Percentiles rank a stretch among this genome's conserved stretches.
Evolutionary conservation across 1,140 invertebrate genomes (phyloP).

Genomic region (Gonioctena quinquepunctata): DNA sequence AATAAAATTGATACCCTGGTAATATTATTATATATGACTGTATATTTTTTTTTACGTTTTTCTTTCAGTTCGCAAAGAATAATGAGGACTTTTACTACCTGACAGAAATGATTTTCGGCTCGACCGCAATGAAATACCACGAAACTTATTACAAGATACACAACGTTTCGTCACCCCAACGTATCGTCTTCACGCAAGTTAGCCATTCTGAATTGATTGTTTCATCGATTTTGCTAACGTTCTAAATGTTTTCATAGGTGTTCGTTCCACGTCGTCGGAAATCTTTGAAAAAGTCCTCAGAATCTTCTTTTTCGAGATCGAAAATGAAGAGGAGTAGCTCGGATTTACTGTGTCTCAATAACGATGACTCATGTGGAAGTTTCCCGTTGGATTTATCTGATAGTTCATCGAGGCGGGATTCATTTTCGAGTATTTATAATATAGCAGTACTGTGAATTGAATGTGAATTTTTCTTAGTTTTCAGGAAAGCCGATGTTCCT

Average conservation of each 20-base stretch:
- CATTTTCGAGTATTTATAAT: background rate
- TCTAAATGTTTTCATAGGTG: background rate
- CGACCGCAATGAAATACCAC: constrained; percentile 82
- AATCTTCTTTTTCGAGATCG: background rate
- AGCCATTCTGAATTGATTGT: constrained; percentile 54
- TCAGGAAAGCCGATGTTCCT: background rate
- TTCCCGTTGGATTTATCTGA: background rate
- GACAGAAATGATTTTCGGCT: constrained; percentile 89
- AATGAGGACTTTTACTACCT: constrained; percentile 72
- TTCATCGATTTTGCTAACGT: background rate
- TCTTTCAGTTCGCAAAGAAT: constrained; percentile 63
- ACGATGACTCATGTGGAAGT: background rate
- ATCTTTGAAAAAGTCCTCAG: background rate
- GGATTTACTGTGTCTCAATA: background rate
- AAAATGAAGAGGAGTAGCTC: background rate
- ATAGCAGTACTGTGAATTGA: background rate
- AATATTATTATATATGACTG: background rate
- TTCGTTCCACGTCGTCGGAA: background rate
- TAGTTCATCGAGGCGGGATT: background rate
- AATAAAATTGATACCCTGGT: background rate
- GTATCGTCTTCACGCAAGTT: constrained; percentile 77
- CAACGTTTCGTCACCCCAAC: constrained; percentile 70
- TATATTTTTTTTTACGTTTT: background rate
- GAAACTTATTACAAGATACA: constrained; percentile 84
- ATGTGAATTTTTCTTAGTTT: background rate